A percentile compares a stretch with the other conserved stretches of the same genome.
Conservation (phyloP, 2,113 vertebrate genomes). For the Spea bombifrons region DNA sequence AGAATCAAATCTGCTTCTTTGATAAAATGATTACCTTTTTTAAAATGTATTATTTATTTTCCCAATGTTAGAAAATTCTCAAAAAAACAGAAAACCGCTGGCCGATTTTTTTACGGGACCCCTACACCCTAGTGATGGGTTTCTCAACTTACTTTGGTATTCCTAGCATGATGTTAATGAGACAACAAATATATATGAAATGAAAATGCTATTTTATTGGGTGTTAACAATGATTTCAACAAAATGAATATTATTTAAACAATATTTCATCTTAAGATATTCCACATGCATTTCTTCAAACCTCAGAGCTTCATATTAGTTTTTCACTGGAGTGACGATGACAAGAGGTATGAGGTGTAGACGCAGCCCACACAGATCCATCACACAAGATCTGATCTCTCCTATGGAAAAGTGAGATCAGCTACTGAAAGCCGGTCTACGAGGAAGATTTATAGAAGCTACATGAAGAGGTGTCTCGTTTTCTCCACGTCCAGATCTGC, state of each 20-base stretch:
- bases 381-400: slow-evolving; percentile 26
- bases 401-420: slow-evolving; percentile 19
- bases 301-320: neutral
- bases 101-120: too few species aligned
- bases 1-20: too few species aligned
- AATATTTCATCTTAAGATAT: slow-evolving; percentile 19
- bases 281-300: slow-evolving; percentile 29
- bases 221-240: neutral
- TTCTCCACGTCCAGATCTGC: slow-evolving; percentile 34
- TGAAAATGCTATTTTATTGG: neutral
- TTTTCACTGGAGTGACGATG: slow-evolving; percentile 22
- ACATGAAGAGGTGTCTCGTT: slow-evolving; percentile 34
- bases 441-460: slow-evolving; percentile 36
- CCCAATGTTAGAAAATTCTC: too few species aligned
- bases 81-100: too few species aligned
- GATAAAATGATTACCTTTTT: too few species aligned
- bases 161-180: neutral
- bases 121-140: too few species aligned
- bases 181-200: neutral
- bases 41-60: too few species aligned
- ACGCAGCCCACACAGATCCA: slow-evolving; percentile 19
- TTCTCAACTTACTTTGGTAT: too few species aligned
- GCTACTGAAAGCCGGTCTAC: slow-evolving; percentile 22
- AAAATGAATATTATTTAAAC: neutral
- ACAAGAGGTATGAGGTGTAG: slow-evolving; percentile 5